Conservation (phyloP, 2,113 vertebrate species). For the Choloepus hoffmanni region DNA sequence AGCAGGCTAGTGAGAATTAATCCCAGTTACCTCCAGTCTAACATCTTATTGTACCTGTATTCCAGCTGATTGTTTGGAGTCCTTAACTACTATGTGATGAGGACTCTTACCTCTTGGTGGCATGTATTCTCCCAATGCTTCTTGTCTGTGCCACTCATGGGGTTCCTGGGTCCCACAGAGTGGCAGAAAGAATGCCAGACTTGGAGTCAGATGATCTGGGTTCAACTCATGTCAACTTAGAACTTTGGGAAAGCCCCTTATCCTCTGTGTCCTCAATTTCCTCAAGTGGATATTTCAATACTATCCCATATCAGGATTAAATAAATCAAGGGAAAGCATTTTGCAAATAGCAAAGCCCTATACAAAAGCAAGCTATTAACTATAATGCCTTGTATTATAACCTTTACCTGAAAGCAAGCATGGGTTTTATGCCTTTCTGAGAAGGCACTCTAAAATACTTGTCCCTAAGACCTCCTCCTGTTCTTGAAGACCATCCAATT, state of each 20-base stretch:
- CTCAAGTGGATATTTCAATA: not conserved
- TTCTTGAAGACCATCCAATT: not conserved
- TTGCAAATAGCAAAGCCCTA: not conserved
- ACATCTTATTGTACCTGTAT: too few species aligned
- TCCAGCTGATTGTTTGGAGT: not conserved
- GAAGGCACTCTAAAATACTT: not conserved
- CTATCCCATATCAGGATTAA: not conserved
- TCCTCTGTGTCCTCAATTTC: not conserved
- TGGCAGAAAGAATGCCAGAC: not conserved
- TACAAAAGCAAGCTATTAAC: not conserved
- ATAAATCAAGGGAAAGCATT: constrained; percentile 31
- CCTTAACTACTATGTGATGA: not conserved
- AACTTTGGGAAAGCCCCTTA: not conserved
- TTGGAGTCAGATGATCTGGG: not conserved
- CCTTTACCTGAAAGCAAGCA: not conserved
- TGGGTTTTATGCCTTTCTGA: not conserved
- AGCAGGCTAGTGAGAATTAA: not conserved
- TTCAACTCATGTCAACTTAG: not conserved
- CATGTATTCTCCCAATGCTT: not conserved
- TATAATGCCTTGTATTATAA: not conserved
- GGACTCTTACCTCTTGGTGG: not conserved
- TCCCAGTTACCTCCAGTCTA: too few species aligned
- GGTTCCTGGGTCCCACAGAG: not conserved
- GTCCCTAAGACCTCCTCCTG: not conserved
- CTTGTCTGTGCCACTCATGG: not conserved